phyloP scores from a whole-genome alignment of 92 coral and sea anemone genomes.

The Nematostella vectensis region DNA sequence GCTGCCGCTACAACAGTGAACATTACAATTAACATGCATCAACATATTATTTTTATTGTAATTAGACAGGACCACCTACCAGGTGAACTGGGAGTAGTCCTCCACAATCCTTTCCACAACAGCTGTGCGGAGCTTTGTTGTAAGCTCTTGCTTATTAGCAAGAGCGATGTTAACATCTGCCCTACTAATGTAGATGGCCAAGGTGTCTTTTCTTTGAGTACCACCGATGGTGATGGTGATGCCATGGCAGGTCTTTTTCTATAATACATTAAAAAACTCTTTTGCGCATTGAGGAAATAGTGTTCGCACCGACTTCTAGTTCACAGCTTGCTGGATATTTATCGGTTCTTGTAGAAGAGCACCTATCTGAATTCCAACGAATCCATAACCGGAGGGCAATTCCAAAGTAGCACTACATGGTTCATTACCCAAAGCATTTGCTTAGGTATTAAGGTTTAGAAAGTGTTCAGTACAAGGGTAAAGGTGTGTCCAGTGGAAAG shows the following conservation, averaged over 20 bases:
- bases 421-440: slow-evolving; percentile 56
- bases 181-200: slow-evolving; percentile 4
- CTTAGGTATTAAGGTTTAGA: slow-evolving; percentile 50
- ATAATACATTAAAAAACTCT: slow-evolving; percentile 7
- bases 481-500: too few species aligned
- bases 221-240: not conserved
- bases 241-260: slow-evolving; percentile 3
- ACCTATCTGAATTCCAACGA: slow-evolving; percentile 25
- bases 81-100: slow-evolving; percentile 40
- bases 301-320: slow-evolving; percentile 52
- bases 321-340: slow-evolving; percentile 43
- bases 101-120: slow-evolving; percentile 28
- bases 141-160: slow-evolving; percentile 7
- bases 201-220: not conserved
- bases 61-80: slow-evolving; percentile 52
- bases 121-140: slow-evolving; percentile 23
- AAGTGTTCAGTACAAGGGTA: too few species aligned
- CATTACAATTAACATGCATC: too few species aligned
- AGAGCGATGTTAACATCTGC: slow-evolving; percentile 6
- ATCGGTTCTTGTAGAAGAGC: slow-evolving; percentile 35
- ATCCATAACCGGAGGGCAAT: slow-evolving; percentile 14
- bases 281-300: slow-evolving; percentile 28
- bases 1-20: too few species aligned
- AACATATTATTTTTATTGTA: too few species aligned
- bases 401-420: slow-evolving; percentile 60